Conservation (phyloP, 2,888 invertebrate genomes). For the Papilio demoleus region DNA sequence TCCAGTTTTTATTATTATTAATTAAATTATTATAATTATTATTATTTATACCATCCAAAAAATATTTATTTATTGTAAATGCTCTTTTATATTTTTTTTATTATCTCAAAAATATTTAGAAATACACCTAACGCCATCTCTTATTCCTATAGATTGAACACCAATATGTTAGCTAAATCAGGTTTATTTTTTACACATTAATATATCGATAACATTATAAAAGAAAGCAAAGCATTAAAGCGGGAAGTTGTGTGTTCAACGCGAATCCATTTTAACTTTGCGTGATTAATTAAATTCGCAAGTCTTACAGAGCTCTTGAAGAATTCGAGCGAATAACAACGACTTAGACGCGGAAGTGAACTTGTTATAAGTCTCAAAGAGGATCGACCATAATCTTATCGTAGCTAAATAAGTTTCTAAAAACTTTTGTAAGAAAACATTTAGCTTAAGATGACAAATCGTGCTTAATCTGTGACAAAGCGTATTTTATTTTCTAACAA, state of each 20-base stretch:
- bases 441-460: slow-evolving; percentile 18
- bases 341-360: slow-evolving; percentile 30
- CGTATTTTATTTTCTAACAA: not conserved
- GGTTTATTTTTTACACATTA: not conserved
- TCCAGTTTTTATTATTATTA: no score
- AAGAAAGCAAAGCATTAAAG: slow-evolving; percentile 25
- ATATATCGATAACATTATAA: slow-evolving; percentile 24
- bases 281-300: slow-evolving; percentile 39
- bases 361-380: slow-evolving; percentile 22
- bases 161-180: no score
- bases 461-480: not conserved
- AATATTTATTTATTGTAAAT: no score
- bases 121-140: no score
- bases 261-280: slow-evolving; percentile 38
- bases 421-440: slow-evolving; percentile 14
- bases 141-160: no score
- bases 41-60: no score
- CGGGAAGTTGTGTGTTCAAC: slow-evolving; percentile 29
- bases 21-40: no score
- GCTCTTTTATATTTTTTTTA: no score
- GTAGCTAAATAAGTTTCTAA: slow-evolving; percentile 19
- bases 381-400: slow-evolving; percentile 27
- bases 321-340: slow-evolving; percentile 29
- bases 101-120: no score
- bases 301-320: slow-evolving; percentile 23